Evolutionary conservation across 2,113 vertebrate species (phyloP).

Genomic region (Triplophysa siluroides): DNA sequence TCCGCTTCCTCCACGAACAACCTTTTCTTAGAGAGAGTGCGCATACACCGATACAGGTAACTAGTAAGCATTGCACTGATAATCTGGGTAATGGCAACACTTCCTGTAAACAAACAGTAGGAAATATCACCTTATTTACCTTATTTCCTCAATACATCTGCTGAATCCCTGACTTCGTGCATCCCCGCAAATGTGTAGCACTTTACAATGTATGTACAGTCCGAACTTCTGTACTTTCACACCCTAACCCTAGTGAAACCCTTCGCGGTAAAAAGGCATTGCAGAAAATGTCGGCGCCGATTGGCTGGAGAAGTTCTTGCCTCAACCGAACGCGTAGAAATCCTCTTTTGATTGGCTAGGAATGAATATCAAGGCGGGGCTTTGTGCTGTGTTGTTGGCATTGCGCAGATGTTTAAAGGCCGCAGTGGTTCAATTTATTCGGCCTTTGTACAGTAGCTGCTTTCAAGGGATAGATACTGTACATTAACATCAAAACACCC

Average conservation of each 20-base stretch:
- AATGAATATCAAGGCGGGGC: background rate
- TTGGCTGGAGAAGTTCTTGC: background rate
- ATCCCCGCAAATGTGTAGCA: background rate
- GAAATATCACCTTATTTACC: background rate
- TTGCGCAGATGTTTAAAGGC: slow-evolving; percentile 31
- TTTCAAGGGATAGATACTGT: too few species aligned
- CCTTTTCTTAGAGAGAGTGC: background rate
- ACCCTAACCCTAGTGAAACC: background rate
- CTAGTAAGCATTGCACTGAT: background rate
- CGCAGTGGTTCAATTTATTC: background rate
- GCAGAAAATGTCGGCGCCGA: slow-evolving; percentile 11
- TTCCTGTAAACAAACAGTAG: background rate
- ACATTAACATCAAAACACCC: background rate
- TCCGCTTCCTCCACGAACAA: background rate
- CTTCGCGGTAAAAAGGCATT: slow-evolving; percentile 27
- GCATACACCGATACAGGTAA: background rate
- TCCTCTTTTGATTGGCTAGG: slow-evolving; percentile 9
- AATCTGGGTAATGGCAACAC: background rate
- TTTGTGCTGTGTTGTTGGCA: background rate
- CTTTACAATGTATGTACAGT: background rate
- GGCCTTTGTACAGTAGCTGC: background rate
- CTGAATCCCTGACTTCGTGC: slow-evolving; percentile 2
- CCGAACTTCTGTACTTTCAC: slow-evolving; percentile 21
- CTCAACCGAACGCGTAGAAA: background rate
- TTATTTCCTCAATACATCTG: background rate